Conservation (phyloP, 2,113 vertebrate genomes). For the Rhipidura dahli region DNA sequence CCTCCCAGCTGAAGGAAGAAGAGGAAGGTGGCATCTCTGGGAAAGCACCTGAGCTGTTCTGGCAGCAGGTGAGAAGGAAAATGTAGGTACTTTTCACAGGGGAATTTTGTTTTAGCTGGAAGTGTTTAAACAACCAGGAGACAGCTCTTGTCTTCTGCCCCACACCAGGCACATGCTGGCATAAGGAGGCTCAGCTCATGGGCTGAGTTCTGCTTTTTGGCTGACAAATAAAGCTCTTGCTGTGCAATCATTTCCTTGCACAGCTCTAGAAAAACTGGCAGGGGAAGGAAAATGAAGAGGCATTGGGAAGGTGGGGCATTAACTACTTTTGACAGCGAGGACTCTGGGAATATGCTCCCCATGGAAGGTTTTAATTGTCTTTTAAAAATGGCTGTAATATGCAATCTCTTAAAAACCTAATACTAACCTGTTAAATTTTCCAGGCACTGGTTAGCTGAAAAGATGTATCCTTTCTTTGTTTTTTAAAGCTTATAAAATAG, state of each 20-base stretch:
- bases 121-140: neutral
- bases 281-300: neutral
- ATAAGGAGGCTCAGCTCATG: neutral
- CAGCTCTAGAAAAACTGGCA: neutral
- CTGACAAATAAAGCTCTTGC: neutral
- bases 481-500: neutral
- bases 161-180: neutral
- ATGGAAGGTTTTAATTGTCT: slow-evolving; percentile 1
- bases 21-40: neutral
- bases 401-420: slow-evolving; percentile 44
- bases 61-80: neutral
- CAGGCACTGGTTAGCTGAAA: slow-evolving; percentile 13
- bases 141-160: neutral
- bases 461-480: neutral
- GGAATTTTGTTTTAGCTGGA: neutral
- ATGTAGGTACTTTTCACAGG: neutral
- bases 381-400: neutral
- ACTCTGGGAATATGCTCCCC: neutral
- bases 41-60: neutral
- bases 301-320: neutral
- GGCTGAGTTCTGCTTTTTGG: neutral
- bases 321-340: neutral
- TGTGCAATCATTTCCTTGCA: neutral
- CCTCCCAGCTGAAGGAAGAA: neutral
- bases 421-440: slow-evolving; percentile 39